Evolutionary conservation across 1,140 invertebrate genomes (phyloP).

Genomic region (Colletes latitarsis): DNA sequence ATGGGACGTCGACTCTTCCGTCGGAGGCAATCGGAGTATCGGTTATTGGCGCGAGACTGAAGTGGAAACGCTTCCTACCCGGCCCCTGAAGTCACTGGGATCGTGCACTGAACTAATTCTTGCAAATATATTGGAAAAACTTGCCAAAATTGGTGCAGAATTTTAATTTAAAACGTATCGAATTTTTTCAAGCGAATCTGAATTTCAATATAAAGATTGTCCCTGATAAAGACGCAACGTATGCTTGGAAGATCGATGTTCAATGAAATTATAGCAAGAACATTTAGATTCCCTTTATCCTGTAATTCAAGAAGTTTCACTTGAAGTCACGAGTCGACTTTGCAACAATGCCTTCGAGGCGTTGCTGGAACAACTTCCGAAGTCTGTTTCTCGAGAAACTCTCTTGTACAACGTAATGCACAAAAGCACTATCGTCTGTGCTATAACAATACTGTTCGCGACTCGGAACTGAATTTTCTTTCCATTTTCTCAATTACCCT

Average conservation of each 20-base stretch:
- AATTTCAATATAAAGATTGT: no score
- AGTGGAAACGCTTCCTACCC: no score
- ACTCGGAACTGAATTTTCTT: neutral
- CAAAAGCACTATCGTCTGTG: neutral
- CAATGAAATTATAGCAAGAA: neutral
- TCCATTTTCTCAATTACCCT: conserved; percentile 15
- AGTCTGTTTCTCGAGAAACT: neutral
- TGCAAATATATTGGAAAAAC: no score
- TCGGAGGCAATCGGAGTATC: neutral
- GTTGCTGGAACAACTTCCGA: neutral
- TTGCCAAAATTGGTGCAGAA: no score
- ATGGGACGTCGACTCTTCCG: no score
- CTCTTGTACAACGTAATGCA: neutral
- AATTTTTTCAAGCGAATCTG: no score
- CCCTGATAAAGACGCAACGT: no score
- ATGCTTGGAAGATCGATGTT: no score
- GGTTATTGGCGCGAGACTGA: no score
- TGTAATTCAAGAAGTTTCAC: neutral
- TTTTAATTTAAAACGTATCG: no score
- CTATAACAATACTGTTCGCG: neutral
- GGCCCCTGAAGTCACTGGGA: no score
- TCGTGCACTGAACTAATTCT: no score
- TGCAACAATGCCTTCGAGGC: conserved; percentile 7
- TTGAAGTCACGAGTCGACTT: neutral
- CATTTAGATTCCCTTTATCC: neutral